Conservation (phyloP, 2,888 invertebrate species). For the Leucophenga montana region DNA sequence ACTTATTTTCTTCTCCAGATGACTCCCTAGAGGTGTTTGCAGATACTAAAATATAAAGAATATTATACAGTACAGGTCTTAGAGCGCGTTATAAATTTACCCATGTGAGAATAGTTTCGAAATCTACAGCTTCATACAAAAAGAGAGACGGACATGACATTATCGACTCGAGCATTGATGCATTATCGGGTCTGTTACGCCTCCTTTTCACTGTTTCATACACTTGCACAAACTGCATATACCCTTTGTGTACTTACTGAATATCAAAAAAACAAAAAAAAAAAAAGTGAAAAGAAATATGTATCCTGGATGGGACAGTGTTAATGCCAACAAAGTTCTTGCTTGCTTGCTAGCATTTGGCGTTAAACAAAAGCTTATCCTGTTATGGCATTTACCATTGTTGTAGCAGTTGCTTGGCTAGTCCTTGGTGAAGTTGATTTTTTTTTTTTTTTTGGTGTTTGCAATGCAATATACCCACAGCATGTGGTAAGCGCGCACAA, state of each 20-base stretch:
- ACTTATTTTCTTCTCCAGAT: no score
- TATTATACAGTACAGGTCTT: no score
- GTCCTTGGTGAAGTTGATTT: constrained; percentile 10
- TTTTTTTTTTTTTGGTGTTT: constrained; percentile 36
- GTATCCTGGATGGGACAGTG: constrained; percentile 30
- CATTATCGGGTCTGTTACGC: no score
- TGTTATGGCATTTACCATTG: constrained; percentile 47
- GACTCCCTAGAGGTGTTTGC: no score
- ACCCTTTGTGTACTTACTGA: not conserved
- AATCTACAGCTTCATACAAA: no score
- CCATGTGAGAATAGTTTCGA: no score
- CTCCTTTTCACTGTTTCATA: no score
- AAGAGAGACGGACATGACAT: no score
- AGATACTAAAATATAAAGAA: no score
- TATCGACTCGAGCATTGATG: no score
- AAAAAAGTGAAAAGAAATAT: constrained; percentile 11
- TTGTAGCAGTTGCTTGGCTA: constrained; percentile 18
- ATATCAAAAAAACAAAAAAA: not conserved
- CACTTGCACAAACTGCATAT: no score
- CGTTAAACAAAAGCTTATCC: constrained; percentile 67
- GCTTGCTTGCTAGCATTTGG: constrained; percentile 51
- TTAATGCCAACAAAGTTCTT: constrained; percentile 53
- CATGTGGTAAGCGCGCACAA: constrained; percentile 52
- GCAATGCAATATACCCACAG: constrained; percentile 47
- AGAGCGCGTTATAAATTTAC: no score